Percentiles rank a stretch among this genome's conserved stretches.
Evolutionary conservation across 2,797 vertebrate genomes (phyloP).

Genomic region (Poeciliopsis infans): DNA sequence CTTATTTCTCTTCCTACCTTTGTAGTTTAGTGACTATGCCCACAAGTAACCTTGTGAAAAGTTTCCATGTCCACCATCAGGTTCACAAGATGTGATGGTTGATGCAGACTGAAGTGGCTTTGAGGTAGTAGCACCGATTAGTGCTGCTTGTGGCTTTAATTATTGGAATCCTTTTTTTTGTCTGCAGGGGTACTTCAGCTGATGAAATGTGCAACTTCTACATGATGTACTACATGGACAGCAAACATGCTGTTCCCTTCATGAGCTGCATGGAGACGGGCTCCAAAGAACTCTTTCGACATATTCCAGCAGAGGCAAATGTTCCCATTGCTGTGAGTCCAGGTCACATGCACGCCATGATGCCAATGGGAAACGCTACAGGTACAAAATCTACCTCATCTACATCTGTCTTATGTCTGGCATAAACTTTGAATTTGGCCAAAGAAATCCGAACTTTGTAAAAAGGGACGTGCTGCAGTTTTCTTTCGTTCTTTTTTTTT

Average conservation of each 20-base stretch:
- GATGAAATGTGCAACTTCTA: constrained; percentile 99
- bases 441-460: not conserved
- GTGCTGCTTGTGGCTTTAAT: not conserved
- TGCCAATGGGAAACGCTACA: constrained; percentile 70
- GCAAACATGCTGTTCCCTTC: constrained; percentile 86
- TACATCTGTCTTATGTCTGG: not conserved
- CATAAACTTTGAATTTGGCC: not conserved
- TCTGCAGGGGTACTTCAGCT: constrained; percentile 86
- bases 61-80: not conserved
- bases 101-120: not conserved
- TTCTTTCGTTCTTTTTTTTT: not conserved
- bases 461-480: not conserved
- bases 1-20: not conserved
- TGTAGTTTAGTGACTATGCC: not conserved
- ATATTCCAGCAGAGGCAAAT: constrained; percentile 90
- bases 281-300: constrained; percentile 83
- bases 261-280: constrained; percentile 90
- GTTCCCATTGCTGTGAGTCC: constrained; percentile 84
- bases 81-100: too few species aligned
- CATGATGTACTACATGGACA: constrained; percentile 99
- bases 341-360: constrained; percentile 84
- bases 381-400: constrained; percentile 31
- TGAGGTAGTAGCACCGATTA: not conserved
- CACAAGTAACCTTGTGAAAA: not conserved
- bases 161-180: constrained; percentile 2